Percentiles rank a stretch among this genome's conserved stretches.
phyloP scores from a whole-genome alignment of 2,113 vertebrate genomes.

The Aphyosemion australe region DNA sequence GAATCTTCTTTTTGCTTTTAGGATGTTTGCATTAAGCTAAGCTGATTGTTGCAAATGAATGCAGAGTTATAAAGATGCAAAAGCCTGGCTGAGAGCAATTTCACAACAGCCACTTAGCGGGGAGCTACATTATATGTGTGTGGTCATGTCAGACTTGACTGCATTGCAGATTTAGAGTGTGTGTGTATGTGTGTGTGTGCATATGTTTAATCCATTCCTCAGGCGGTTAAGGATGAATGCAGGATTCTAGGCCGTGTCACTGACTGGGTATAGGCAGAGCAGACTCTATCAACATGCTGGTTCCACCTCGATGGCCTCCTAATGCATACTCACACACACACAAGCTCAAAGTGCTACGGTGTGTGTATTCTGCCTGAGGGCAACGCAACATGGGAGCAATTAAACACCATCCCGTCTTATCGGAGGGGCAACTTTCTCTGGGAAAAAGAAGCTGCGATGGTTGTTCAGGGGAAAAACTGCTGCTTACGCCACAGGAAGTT shows the following conservation, averaged over 20 bases:
- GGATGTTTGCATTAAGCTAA: slow-evolving; percentile 10
- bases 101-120: slow-evolving; percentile 24
- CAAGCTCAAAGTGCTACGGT: slow-evolving; percentile 9
- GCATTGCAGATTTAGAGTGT: slow-evolving; percentile 33
- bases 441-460: slow-evolving; percentile 6
- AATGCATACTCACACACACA: slow-evolving; percentile 30
- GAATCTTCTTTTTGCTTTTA: slow-evolving; percentile 15
- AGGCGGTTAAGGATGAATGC: slow-evolving; percentile 29
- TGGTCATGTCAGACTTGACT: slow-evolving; percentile 22
- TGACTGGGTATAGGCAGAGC: slow-evolving; percentile 49
- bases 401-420: slow-evolving; percentile 60
- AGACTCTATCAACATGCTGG: slow-evolving; percentile 22
- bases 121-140: slow-evolving; percentile 27
- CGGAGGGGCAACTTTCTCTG: slow-evolving; percentile 45
- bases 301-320: slow-evolving; percentile 19
- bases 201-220: background rate
- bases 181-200: slow-evolving; percentile 5
- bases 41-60: slow-evolving; percentile 18
- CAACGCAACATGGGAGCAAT: slow-evolving; percentile 61
- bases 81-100: slow-evolving; percentile 15
- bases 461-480: slow-evolving; percentile 10
- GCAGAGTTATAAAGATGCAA: slow-evolving; percentile 24
- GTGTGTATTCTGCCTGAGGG: slow-evolving; percentile 24
- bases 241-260: slow-evolving; percentile 54
- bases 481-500: slow-evolving; percentile 63